Evolutionary conservation across 2,113 vertebrate species (phyloP).

Genomic region (Perccottus glenii): DNA sequence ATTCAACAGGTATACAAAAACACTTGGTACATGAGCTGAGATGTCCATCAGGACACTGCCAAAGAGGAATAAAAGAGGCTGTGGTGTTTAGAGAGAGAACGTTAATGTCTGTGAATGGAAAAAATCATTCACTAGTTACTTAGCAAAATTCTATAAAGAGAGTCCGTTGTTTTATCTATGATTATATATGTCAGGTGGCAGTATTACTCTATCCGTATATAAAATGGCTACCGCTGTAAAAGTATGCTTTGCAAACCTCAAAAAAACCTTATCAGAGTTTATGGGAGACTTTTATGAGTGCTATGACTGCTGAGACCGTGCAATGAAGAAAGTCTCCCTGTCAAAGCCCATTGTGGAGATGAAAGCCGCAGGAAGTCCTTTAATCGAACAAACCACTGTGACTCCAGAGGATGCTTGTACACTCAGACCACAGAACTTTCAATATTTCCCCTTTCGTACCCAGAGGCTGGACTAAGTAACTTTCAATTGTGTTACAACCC

Average conservation of each 20-base stretch:
- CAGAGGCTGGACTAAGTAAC: constrained; percentile 8
- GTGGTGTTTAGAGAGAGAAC: constrained; percentile 37
- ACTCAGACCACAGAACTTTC: constrained; percentile 19
- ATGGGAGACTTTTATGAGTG: constrained; percentile 2
- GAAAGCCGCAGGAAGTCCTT: constrained; percentile 43
- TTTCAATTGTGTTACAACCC: neutral
- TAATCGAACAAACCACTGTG: constrained; percentile 36
- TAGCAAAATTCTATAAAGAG: neutral
- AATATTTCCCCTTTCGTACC: neutral
- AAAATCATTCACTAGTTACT: constrained; percentile 14
- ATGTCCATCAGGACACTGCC: constrained; percentile 45
- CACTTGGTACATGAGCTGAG: constrained; percentile 52
- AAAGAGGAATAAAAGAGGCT: constrained; percentile 43
- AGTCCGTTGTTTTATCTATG: neutral
- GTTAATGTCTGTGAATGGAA: constrained; percentile 7
- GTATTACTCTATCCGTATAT: neutral
- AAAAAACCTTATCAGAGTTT: neutral
- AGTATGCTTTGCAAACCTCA: neutral
- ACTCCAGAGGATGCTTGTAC: constrained; percentile 23
- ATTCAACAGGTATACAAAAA: constrained; percentile 62
- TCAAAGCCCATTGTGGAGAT: constrained; percentile 36
- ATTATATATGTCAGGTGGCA: neutral
- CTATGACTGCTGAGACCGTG: constrained; percentile 7
- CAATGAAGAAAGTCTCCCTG: constrained; percentile 30
- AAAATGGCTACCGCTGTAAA: neutral